These are phyloP conservation scores for Capreolus pygargus DNA, from an alignment of 2,113 vertebrate genomes.

Conservation along the genomic window DNA sequence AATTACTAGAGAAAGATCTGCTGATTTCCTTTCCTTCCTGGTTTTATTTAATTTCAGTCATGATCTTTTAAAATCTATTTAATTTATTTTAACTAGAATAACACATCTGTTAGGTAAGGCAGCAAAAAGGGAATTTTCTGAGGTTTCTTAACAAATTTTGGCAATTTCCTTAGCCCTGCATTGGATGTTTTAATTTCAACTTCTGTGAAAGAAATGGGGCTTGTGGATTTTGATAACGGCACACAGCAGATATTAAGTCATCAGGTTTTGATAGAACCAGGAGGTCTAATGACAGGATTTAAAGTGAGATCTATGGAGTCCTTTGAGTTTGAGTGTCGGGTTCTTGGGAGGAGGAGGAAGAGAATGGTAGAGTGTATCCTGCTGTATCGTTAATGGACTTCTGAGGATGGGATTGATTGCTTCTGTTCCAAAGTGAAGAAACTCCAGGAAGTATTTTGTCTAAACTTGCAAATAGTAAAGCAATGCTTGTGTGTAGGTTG, in stretches of 20 bases:
- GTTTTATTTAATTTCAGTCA: constrained; percentile 3
- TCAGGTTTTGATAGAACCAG: neutral
- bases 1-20: neutral
- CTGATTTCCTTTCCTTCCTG: neutral
- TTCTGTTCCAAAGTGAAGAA: neutral
- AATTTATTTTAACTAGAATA: neutral
- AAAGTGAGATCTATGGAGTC: neutral
- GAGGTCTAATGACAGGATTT: neutral
- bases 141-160: neutral
- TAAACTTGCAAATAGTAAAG: neutral
- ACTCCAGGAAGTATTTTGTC: neutral
- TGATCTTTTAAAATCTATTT: neutral
- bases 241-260: neutral
- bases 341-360: neutral
- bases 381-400: neutral
- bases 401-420: neutral
- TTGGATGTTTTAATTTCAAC: neutral
- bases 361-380: neutral
- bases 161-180: neutral
- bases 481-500: neutral
- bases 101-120: neutral
- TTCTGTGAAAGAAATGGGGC: neutral
- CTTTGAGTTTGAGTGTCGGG: neutral
- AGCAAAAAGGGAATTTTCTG: neutral
- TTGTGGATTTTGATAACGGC: constrained; percentile 21